Base-by-base conservation (phyloP, 2,888 invertebrate species). In the Norana najaformis region DNA sequence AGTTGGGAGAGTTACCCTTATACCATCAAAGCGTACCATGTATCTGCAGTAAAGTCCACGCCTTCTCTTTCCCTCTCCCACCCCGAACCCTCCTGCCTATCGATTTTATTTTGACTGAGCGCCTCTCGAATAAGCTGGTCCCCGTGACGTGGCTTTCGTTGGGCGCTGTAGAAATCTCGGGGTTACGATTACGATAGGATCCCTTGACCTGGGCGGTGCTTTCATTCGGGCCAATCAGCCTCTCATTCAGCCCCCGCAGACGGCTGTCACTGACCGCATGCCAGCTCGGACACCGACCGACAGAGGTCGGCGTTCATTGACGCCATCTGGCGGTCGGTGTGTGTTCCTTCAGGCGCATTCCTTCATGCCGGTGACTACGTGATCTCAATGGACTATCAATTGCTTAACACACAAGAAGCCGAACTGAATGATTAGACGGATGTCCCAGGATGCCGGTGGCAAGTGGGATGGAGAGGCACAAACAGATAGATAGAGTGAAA, bases 51-150 rank as follows among this genome's bases (percentile, higher is more conserved):
- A n/a, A n/a, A n/a, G n/a, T n/a, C n/a, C n/a, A n/a, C n/a, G n/a
- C n/a, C 95, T 69, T 95, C 94, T 34, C 69, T n/a, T n/a, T 69
- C n/a, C n/a, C 8, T 11, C 16, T 69, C 69, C 30, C 4, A n/a
- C 69, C n/a, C 23, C 47, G 23, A 2, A 23, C 23, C 11, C 47
- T 23, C 23, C 47, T 23, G 4, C 23, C 47, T 23, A 23, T 23
- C 47, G 47, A 47, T n/a, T n/a, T n/a, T n/a, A n/a, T n/a, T n/a
- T n/a, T n/a, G n/a, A n/a, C n/a, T n/a, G n/a, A n/a, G n/a, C n/a
- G n/a, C n/a, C n/a, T n/a, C n/a, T n/a, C n/a, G n/a, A n/a, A n/a
- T n/a, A n/a, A n/a, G n/a, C n/a, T n/a, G n/a, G n/a, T n/a, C n/a
- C n/a, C n/a, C n/a, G n/a, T n/a, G n/a, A n/a, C n/a, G n/a, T n/a